Percentiles rank a stretch among this genome's conserved stretches.
Evolutionary conservation across 2,113 vertebrate genomes (phyloP).

Genomic region (Calidris pygmaea): DNA sequence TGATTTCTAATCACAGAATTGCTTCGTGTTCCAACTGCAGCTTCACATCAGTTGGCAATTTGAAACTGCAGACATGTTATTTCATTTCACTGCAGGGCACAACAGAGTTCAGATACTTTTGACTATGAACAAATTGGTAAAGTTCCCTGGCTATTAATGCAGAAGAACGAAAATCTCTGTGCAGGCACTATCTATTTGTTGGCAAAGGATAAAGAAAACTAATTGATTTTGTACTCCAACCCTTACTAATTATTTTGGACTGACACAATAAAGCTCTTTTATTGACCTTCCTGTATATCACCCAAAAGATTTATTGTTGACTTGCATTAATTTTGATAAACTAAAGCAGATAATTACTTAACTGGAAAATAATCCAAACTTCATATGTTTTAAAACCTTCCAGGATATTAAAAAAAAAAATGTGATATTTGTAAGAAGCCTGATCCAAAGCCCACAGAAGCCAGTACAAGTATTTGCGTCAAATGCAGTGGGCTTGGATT

Average conservation of each 20-base stretch:
- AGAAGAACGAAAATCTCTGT: neutral
- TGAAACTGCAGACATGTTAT: conserved; percentile 25
- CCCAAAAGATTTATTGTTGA: neutral
- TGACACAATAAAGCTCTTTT: neutral
- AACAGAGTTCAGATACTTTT: neutral
- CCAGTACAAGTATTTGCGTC: neutral
- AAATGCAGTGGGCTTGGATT: neutral
- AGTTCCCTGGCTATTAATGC: neutral
- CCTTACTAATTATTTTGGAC: neutral
- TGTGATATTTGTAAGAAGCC: neutral
- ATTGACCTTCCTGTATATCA: neutral
- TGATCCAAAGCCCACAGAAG: neutral
- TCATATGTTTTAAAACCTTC: neutral
- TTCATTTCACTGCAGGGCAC: conserved; percentile 33
- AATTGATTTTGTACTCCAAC: neutral
- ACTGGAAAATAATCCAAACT: neutral
- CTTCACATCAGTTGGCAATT: neutral
- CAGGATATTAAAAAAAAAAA: neutral
- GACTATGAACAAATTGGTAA: neutral
- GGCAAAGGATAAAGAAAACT: neutral
- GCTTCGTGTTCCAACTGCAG: neutral
- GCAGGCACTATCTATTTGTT: neutral
- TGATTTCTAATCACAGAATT: neutral
- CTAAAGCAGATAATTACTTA: neutral
- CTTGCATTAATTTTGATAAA: neutral